Evolutionary conservation across 2,797 vertebrate genomes (phyloP), one percentile per base, ranked within the genome.

Genomic region (Pseudomugil tenellus): DNA sequence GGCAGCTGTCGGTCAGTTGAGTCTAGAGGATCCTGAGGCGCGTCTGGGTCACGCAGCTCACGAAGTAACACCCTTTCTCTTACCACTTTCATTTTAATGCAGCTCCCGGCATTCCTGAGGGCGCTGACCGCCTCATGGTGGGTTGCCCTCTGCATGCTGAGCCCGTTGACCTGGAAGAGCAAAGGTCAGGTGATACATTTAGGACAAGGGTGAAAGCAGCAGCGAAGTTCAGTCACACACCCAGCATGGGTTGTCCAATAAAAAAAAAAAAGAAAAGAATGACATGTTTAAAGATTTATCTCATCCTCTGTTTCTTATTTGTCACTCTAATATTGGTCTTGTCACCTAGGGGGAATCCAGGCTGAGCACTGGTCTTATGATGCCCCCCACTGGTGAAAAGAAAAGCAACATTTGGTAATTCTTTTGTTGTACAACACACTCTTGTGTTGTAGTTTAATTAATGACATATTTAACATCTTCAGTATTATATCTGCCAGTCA

Each of bases 31-130:
- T 78, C 76, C 9, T 43, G 51, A 23, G 41, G 35, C 35, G 70
- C 56, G 0, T 72, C 63, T 1, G 6, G 66, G 48, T 53, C 58
- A 23, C 29, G 35, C 29, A n/a, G 35, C 56, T 87, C 80, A 28
- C 9, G 10, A 0, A 63, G 67, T 1, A 74, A 34, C 25, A 51
- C n/a, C 63, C 71, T 86, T 48, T 93, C 92, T 55, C 94, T 79
- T 29, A 94, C 77, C 2, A 95, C 89, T 73, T 91, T 93, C 84
- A 95, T 90, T 60, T 79, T 90, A 51, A 95, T 90, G 64, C 91
- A 94, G 77, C 84, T 91, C 61, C 94, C 93, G 3, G 94, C 93
- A 62, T 89, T 94, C 77, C 91, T 91, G 54, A 95, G 90, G 57
- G 92, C 85, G 0, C 76, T 76, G 69, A 95, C 93, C 0, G 94